A percentile compares a stretch with the other conserved stretches of the same genome.
These are phyloP conservation scores for Zelostemma sp. DNA, from an alignment of 1,140 invertebrate genomes.

Conservation along the genomic window DNA sequence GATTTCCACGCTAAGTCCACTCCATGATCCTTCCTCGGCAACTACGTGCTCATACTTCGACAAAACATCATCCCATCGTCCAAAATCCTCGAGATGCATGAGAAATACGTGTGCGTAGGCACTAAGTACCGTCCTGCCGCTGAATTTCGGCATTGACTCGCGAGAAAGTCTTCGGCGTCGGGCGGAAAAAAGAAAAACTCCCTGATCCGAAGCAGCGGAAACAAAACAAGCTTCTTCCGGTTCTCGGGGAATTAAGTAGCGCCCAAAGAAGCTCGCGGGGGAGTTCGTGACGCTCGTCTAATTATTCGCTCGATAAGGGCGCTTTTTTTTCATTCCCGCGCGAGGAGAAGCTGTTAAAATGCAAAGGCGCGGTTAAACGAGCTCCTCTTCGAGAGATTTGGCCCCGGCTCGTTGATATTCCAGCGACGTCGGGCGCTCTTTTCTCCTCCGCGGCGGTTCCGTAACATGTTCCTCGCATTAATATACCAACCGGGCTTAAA, in stretches of 20 bases:
- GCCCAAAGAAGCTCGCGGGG: slow-evolving; percentile 30
- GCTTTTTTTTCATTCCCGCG: slow-evolving; percentile 1
- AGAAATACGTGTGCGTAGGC: slow-evolving; percentile 64
- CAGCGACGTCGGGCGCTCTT: slow-evolving; percentile 50
- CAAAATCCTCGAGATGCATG: slow-evolving; percentile 68
- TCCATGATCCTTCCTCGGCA: slow-evolving; percentile 69
- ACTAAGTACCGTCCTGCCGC: slow-evolving; percentile 53
- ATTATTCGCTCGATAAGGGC: slow-evolving; percentile 33
- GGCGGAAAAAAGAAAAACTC: background rate
- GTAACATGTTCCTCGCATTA: slow-evolving; percentile 70
- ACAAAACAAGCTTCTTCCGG: too few species aligned
- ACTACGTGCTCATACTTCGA: slow-evolving; percentile 70
- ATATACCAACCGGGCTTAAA: slow-evolving; percentile 69
- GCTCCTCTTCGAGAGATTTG: slow-evolving; percentile 62
- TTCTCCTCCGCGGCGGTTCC: slow-evolving; percentile 41
- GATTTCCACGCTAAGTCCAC: slow-evolving; percentile 68
- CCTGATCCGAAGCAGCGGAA: slow-evolving; percentile 15
- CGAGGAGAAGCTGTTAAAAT: slow-evolving; percentile 65
- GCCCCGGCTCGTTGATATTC: slow-evolving; percentile 67
- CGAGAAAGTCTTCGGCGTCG: slow-evolving; percentile 11
- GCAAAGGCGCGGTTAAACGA: slow-evolving; percentile 66
- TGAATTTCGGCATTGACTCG: slow-evolving; percentile 57
- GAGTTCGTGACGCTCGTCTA: slow-evolving; percentile 36
- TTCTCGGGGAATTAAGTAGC: slow-evolving; percentile 27
- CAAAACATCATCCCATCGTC: slow-evolving; percentile 65